A percentile compares a stretch with the other conserved stretches of the same genome.
Conservation (phyloP, 2,888 invertebrate species). For the Cetonia aurata region DNA sequence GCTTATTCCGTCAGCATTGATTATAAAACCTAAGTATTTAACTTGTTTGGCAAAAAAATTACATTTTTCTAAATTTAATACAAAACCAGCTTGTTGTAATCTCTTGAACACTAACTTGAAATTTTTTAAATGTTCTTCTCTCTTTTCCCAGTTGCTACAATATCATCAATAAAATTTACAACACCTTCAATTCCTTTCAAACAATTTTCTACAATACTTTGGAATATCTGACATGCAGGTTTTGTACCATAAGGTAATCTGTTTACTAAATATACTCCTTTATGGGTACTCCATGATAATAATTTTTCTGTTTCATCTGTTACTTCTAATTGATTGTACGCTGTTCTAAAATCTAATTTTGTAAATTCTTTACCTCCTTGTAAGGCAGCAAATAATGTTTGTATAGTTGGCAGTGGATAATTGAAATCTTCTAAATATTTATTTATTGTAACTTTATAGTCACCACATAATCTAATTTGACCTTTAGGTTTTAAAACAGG, state of each 20-base stretch:
- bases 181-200: too few relatives aligned
- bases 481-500: conserved; percentile 43
- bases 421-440: conserved; percentile 47
- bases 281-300: too few relatives aligned
- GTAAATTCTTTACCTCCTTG: conserved; percentile 46
- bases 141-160: too few relatives aligned
- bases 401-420: conserved; percentile 52
- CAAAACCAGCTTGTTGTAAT: too few relatives aligned
- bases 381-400: conserved; percentile 51
- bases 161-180: too few relatives aligned
- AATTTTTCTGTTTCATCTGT: background rate
- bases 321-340: conserved; percentile 43
- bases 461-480: conserved; percentile 50
- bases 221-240: background rate
- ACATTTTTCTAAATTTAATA: too few relatives aligned
- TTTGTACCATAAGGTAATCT: background rate
- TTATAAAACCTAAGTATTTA: too few relatives aligned
- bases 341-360: conserved; percentile 48
- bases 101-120: too few relatives aligned
- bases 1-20: too few relatives aligned
- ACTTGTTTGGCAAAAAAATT: too few relatives aligned
- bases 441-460: conserved; percentile 52
- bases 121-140: too few relatives aligned
- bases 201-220: background rate
- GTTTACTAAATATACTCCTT: background rate